Evolutionary conservation across 35 echinoderm and acorn worm genomes (phyloP), one percentile per base, ranked within the genome.

Genomic region (Chiridota heheva): DNA sequence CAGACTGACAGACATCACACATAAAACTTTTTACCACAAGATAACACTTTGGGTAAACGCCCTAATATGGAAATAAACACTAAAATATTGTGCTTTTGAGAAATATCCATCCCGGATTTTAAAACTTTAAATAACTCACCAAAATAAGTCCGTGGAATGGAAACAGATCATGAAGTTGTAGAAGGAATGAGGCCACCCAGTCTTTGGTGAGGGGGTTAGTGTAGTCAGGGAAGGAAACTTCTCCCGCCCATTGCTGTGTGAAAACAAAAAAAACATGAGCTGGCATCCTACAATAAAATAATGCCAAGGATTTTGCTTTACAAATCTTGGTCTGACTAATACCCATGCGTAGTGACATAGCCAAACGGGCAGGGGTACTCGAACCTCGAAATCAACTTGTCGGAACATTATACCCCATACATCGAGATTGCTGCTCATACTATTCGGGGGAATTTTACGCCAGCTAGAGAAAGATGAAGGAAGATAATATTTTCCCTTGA

Each of bases 81-180:
- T 12, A 51, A 12, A 51, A 51, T 51, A 51, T n/a, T 51, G 8
- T 12, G 8, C n/a, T 12, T 12, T 51, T 51, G 8, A 8, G n/a
- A 51, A n/a, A 51, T n/a, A 12, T 51, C 47, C 47, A 51, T 51
- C 8, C n/a, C 8, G 47, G 47, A 8, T n/a, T n/a, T n/a, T n/a
- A n/a, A n/a, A 27, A 5, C 5, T 10, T 20, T 3, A 8, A 72
- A 31, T 38, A 4, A 85, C 81, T 91, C 67, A 91, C 89, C 10
- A 91, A 72, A 33, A 91, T 85, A 10, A 91, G 77, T 40, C 89
- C 89, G 53, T 91, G 81, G 66, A 86, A 91, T 1, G 73, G 60
- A 18, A 91, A 47, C 28, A 71, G 7, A 13, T 81, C 38, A 62
- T 86, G 89, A 18, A 91, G 42, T 0, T 42, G 3, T 34, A 42